phyloP scores from a whole-genome alignment of 2,888 invertebrate genomes.

The Lacanobia wlatinum region DNA sequence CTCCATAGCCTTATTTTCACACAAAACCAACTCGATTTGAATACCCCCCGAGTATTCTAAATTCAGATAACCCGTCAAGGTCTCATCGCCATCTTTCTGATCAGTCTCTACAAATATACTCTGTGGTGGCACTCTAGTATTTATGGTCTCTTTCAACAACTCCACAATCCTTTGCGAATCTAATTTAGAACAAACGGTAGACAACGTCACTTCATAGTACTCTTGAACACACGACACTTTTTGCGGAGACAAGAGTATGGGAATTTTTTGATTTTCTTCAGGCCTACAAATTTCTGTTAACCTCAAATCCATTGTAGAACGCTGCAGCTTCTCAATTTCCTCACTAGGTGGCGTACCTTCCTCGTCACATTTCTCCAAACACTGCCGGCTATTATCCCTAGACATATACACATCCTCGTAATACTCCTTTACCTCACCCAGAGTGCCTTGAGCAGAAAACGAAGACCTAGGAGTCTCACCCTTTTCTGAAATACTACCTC shows the following conservation, averaged over 20 bases:
- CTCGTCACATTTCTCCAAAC: slow-evolving; percentile 81
- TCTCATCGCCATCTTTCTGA: slow-evolving; percentile 75
- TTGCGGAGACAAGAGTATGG: slow-evolving; percentile 84
- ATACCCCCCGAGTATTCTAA: slow-evolving; percentile 95
- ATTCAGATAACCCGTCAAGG: slow-evolving; percentile 91
- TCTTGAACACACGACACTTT: slow-evolving; percentile 85
- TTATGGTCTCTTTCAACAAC: slow-evolving; percentile 95
- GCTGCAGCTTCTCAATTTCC: slow-evolving; percentile 84
- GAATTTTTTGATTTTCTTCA: slow-evolving; percentile 77
- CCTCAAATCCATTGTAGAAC: slow-evolving; percentile 86
- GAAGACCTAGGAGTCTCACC: slow-evolving; percentile 88
- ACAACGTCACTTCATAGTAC: slow-evolving; percentile 94
- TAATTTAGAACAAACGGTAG: slow-evolving; percentile 94
- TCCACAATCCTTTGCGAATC: slow-evolving; percentile 95
- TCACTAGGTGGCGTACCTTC: slow-evolving; percentile 73
- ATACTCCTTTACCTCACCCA: slow-evolving; percentile 87
- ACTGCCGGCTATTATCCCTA: slow-evolving; percentile 78
- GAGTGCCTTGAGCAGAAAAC: slow-evolving; percentile 85
- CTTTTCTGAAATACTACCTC: slow-evolving; percentile 85
- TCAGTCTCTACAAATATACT: slow-evolving; percentile 88
- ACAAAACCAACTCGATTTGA: slow-evolving; percentile 96
- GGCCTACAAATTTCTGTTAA: slow-evolving; percentile 84
- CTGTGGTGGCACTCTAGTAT: slow-evolving; percentile 94
- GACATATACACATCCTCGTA: slow-evolving; percentile 85
- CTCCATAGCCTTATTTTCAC: slow-evolving; percentile 93